phyloP scores from a whole-genome alignment of 2,888 invertebrate species.

The Chrysolina oricalcia region DNA sequence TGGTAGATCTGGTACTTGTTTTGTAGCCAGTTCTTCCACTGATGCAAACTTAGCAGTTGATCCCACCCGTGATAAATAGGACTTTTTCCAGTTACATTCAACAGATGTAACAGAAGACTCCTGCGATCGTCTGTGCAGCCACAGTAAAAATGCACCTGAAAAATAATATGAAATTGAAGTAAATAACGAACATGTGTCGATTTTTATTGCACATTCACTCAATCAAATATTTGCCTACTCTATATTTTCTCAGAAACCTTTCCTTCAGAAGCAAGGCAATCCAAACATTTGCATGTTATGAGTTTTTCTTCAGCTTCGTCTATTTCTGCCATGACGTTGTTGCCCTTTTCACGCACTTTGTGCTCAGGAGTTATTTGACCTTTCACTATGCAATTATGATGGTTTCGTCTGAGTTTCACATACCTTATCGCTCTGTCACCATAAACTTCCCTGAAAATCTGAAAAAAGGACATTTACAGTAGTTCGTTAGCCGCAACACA shows the following conservation, averaged over 20 bases:
- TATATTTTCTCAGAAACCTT: neutral
- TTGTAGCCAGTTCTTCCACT: slow-evolving; percentile 1
- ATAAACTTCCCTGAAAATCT: neutral
- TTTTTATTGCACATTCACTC: neutral
- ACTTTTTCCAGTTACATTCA: slow-evolving; percentile 22
- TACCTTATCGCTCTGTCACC: neutral
- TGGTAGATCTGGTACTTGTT: neutral
- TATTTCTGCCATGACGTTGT: no score
- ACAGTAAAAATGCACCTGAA: slow-evolving; percentile 19
- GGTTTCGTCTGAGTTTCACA: slow-evolving; percentile 1
- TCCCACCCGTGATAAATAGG: slow-evolving; percentile 2
- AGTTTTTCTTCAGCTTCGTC: no score
- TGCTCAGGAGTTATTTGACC: slow-evolving; percentile 1
- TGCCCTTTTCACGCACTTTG: no score
- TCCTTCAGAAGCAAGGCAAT: neutral
- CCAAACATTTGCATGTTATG: neutral
- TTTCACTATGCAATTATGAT: neutral
- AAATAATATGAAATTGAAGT: neutral
- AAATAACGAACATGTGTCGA: neutral
- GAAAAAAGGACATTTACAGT: neutral
- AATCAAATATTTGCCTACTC: neutral
- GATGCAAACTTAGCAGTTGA: no score
- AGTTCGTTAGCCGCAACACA: neutral
- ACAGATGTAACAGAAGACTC: neutral
- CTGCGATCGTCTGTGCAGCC: slow-evolving; percentile 3